Base-by-base conservation (phyloP, 2,113 vertebrate species). In the Egretta garzetta region DNA sequence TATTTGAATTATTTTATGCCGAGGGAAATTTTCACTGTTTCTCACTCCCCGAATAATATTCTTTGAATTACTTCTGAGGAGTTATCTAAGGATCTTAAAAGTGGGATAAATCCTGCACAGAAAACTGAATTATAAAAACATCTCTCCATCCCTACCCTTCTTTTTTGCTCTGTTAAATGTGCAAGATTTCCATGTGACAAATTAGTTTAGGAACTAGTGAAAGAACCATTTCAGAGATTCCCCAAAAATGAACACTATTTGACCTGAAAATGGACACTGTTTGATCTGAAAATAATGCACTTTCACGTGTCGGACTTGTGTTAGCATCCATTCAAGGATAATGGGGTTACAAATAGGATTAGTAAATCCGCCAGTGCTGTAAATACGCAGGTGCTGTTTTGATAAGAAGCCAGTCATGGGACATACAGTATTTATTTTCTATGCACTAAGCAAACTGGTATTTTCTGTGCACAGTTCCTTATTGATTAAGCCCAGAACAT, bases 1-100 rank as follows among this genome's bases (percentile, higher is more conserved):
- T 50, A 33, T 93, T 94, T 82, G 35, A 67, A 80, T 52, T 92
- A 56, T 90, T 95, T 91, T 81, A 80, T 75, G 60, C 77, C 67
- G 93, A 95, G 53, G 26, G 83, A 97, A 96, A 85, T 43, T 67
- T 96, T 70, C 21, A n/a, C 28, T 58, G 19, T 83, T 93, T 96
- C 85, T 71, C 45, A 43, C 32, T 13, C 32, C 74, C 23, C 45
- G 63, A 59, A 77, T 28, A 43, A 58, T 63, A 76, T 60, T 73
- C 43, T 90, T 89, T 59, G 56, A 79, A 70, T 67, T 82, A 62
- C 41, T 94, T 95, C 63, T 75, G 62, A 82, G 49, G 80, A 63
- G 77, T 86, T 87, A 59, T 80, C 60, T 87, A 60, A n/a, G 41
- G 52, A 85, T 85, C 53, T 63, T 84, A 63, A 47, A 87, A 74